Conservation (phyloP, 2,888 invertebrate species). For the Plutella xylostella region DNA sequence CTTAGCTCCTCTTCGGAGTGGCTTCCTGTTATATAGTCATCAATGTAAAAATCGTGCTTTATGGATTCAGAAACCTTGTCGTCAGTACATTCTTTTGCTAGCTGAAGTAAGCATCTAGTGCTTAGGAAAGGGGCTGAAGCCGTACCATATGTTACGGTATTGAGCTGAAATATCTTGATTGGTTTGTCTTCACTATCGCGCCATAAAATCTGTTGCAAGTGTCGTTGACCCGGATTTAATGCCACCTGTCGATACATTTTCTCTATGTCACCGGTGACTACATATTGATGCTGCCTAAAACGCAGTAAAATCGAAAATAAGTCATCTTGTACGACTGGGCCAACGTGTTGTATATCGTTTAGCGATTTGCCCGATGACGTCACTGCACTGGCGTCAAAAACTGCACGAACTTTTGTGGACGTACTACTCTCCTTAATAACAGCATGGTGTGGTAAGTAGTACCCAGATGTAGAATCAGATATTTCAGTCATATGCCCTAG, state of each 20-base stretch:
- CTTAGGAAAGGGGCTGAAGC: conserved; percentile 4
- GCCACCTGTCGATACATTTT: conserved; percentile 20
- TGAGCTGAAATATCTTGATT: conserved; percentile 1
- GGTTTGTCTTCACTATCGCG: conserved; percentile 5
- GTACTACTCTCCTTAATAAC: conserved; percentile 15
- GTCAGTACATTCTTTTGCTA: conserved; percentile 7
- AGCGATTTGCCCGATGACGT: conserved; percentile 17
- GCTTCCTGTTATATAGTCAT: conserved; percentile 7
- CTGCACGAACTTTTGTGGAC: conserved; percentile 19
- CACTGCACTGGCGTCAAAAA: conserved; percentile 20
- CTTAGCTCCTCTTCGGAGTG: not conserved
- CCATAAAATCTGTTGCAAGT: conserved; percentile 10
- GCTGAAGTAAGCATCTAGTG: conserved; percentile 4
- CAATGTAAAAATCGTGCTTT: conserved; percentile 5
- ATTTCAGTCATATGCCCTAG: conserved; percentile 17
- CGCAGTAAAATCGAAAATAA: conserved; percentile 4
- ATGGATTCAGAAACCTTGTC: not conserved
- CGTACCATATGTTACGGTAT: conserved; percentile 7
- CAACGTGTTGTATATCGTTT: conserved; percentile 8
- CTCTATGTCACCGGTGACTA: conserved; percentile 4
- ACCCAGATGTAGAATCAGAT: too few species aligned
- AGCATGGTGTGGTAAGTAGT: too few species aligned
- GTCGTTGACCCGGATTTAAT: not conserved
- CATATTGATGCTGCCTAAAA: conserved; percentile 4
- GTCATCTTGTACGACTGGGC: conserved; percentile 8